Evolutionary conservation across 2,797 vertebrate genomes (phyloP).

Genomic region (Hephaestus fuliginosus): DNA sequence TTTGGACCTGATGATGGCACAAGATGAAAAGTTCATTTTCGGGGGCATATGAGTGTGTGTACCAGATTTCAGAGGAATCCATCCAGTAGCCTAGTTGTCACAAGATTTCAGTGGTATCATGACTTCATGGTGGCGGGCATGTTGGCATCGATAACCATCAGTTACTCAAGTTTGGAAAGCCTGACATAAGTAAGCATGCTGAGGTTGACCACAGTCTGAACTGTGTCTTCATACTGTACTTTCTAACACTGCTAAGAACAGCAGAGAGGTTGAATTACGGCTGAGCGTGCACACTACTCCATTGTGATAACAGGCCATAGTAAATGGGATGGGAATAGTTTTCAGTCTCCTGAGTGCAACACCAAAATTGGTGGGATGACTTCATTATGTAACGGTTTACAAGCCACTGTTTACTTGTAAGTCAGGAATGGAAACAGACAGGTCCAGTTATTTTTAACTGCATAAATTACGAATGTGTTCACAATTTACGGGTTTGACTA

Average conservation of each 20-base stretch:
- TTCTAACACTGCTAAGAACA: constrained; percentile 3
- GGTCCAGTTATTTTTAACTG: not conserved
- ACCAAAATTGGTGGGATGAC: constrained; percentile 23
- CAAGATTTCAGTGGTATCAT: not conserved
- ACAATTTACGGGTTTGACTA: not conserved
- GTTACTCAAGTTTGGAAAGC: constrained; percentile 22
- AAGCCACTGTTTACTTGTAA: constrained; percentile 37
- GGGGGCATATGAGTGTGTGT: not conserved
- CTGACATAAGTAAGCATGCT: constrained; percentile 2
- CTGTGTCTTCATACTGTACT: constrained; percentile 18
- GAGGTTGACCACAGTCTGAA: constrained; percentile 37
- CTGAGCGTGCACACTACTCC: constrained; percentile 14
- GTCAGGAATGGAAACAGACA: not conserved
- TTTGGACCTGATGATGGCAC: not conserved
- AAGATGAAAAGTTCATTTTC: not conserved
- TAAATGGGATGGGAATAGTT: constrained; percentile 11
- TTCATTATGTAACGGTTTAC: constrained; percentile 45
- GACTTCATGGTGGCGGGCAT: not conserved
- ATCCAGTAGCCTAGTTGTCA: not conserved
- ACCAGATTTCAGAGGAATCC: not conserved
- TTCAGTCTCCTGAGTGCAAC: constrained; percentile 2
- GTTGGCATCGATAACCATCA: constrained; percentile 28
- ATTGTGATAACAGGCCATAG: constrained; percentile 19
- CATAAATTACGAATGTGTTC: not conserved
- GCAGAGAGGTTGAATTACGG: constrained; percentile 24